Evolutionary conservation across 2,888 invertebrate species (phyloP).

Genomic region (Synanthedon tipuliformis): DNA sequence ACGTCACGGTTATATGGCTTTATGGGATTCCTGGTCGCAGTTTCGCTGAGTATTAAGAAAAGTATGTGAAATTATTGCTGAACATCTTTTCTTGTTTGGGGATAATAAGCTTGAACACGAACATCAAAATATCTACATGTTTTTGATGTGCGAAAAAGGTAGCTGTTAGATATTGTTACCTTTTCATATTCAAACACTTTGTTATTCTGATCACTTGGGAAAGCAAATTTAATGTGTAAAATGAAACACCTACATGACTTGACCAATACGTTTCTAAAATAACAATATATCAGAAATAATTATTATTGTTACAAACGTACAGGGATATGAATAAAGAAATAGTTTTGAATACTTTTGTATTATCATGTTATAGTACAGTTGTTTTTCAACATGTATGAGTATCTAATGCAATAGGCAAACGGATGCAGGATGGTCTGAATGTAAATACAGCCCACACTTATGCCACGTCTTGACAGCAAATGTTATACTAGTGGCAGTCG

Average conservation of each 20-base stretch:
- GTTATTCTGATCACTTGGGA: slow-evolving; percentile 19
- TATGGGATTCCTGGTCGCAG: not conserved
- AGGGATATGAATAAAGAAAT: no score
- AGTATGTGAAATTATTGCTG: not conserved
- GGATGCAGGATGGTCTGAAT: no score
- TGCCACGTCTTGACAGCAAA: no score
- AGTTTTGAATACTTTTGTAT: no score
- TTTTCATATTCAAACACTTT: slow-evolving; percentile 2
- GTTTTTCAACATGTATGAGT: no score
- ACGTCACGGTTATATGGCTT: not conserved
- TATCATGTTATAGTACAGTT: no score
- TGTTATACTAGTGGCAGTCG: not conserved
- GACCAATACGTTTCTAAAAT: not conserved
- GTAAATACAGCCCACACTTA: no score
- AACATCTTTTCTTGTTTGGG: not conserved
- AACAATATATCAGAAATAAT: no score
- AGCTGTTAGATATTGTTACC: not conserved
- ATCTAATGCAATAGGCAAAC: no score
- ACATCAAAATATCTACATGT: no score
- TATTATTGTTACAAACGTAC: no score
- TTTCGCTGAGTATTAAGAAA: not conserved
- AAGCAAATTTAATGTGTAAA: slow-evolving; percentile 17
- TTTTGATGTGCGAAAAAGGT: no score
- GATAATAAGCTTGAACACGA: not conserved
- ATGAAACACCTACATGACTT: slow-evolving; percentile 7